Evolutionary conservation across 2,888 invertebrate species (phyloP).

Genomic region (Tridacna crocea): DNA sequence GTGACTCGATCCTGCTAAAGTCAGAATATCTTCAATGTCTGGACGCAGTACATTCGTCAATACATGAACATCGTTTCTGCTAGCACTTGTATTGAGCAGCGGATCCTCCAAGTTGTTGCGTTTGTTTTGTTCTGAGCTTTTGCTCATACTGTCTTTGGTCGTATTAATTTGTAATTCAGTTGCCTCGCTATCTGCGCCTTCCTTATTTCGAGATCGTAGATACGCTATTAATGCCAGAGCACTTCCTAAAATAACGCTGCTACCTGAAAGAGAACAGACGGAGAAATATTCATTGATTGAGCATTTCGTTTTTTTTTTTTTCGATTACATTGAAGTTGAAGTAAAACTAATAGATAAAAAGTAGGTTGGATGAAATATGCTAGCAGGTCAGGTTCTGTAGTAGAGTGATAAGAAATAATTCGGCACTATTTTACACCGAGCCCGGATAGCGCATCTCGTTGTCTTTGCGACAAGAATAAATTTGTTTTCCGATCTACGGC

Average conservation of each 20-base stretch:
- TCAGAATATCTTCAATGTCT: neutral
- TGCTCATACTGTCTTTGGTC: neutral
- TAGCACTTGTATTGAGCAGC: neutral
- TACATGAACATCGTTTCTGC: neutral
- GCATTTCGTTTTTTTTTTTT: neutral
- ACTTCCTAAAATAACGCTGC: conserved; percentile 23
- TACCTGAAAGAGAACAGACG: conserved; percentile 21
- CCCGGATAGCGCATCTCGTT: too few relatives aligned
- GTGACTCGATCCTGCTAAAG: conserved; percentile 6
- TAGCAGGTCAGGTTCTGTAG: too few relatives aligned
- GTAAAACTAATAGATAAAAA: too few relatives aligned
- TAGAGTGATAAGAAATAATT: too few relatives aligned
- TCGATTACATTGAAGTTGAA: too few relatives aligned
- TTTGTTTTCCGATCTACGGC: too few relatives aligned
- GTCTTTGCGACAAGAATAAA: too few relatives aligned
- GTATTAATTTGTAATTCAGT: conserved; percentile 8
- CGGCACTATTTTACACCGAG: too few relatives aligned
- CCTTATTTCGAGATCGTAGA: neutral
- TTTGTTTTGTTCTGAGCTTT: neutral
- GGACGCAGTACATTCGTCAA: neutral
- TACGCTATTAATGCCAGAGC: conserved; percentile 21
- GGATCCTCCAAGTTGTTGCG: neutral
- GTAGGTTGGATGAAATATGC: too few relatives aligned
- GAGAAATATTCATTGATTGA: neutral
- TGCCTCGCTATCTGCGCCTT: neutral